Evolutionary conservation across 2,888 invertebrate genomes (phyloP).

Genomic region (Leistus spinibarbis): DNA sequence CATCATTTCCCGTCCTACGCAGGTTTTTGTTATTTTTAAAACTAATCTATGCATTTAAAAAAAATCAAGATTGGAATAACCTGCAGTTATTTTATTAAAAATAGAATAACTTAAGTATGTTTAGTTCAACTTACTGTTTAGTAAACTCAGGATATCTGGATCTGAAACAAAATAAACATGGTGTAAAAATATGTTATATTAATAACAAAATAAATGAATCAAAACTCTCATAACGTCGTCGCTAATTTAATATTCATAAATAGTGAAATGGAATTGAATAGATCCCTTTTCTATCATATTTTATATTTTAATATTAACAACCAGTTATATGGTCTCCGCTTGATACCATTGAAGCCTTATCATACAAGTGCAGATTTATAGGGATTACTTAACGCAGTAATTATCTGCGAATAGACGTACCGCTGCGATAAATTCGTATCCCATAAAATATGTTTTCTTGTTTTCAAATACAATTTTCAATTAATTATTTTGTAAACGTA

Average conservation of each 20-base stretch:
- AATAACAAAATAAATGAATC: too few relatives aligned
- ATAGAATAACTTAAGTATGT: too few relatives aligned
- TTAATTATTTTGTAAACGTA: neutral
- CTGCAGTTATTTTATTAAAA: too few relatives aligned
- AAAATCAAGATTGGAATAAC: too few relatives aligned
- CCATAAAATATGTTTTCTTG: neutral
- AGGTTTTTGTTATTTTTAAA: too few relatives aligned
- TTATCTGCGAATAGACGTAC: neutral
- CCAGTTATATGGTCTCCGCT: slow-evolving; percentile 4
- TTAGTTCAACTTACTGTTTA: neutral
- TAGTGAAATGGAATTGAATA: too few relatives aligned
- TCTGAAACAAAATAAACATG: neutral
- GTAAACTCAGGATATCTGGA: neutral
- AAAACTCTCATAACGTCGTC: too few relatives aligned
- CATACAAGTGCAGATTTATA: slow-evolving; percentile 25
- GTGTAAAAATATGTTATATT: neutral
- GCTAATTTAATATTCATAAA: too few relatives aligned
- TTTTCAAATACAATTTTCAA: neutral
- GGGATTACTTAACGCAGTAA: slow-evolving; percentile 10
- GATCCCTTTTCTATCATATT: too few relatives aligned
- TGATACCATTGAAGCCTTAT: slow-evolving; percentile 15
- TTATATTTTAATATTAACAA: neutral
- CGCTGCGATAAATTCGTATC: neutral
- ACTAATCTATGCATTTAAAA: too few relatives aligned
- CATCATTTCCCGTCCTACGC: too few relatives aligned